A percentile compares a stretch with the other conserved stretches of the same genome.
These are phyloP conservation scores for Gnathonemus longibarbis DNA, from an alignment of 2,113 vertebrate species.

Conservation along the genomic window DNA sequence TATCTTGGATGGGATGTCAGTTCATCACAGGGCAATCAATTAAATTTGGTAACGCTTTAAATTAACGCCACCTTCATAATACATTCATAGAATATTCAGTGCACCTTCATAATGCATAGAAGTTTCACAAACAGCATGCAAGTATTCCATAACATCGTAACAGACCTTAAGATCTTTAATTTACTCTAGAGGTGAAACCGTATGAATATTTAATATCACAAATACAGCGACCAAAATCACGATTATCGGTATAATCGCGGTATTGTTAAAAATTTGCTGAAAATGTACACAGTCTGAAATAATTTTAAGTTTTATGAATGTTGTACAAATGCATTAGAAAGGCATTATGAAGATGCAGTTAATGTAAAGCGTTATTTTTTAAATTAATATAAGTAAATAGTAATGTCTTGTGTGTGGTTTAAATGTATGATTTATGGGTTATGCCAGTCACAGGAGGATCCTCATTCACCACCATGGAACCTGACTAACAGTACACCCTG, in stretches of 20 bases:
- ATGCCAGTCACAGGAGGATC: not conserved
- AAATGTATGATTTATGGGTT: not conserved
- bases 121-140: not conserved
- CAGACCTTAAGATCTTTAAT: not conserved
- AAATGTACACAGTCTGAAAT: too few species aligned
- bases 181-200: not conserved
- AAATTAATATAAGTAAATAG: not conserved
- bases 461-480: not conserved
- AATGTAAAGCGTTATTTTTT: not conserved
- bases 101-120: not conserved
- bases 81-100: not conserved
- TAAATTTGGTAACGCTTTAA: not conserved
- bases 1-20: not conserved
- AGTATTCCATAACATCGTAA: not conserved
- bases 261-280: not conserved
- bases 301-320: not conserved
- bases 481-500: not conserved
- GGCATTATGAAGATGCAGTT: not conserved
- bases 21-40: not conserved
- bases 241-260: not conserved
- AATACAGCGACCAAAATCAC: not conserved
- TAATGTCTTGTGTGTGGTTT: not conserved
- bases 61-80: not conserved
- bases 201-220: not conserved
- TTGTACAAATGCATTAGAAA: not conserved